phyloP scores from a whole-genome alignment of 2,888 invertebrate genomes.

The Drymonia ruficornis region DNA sequence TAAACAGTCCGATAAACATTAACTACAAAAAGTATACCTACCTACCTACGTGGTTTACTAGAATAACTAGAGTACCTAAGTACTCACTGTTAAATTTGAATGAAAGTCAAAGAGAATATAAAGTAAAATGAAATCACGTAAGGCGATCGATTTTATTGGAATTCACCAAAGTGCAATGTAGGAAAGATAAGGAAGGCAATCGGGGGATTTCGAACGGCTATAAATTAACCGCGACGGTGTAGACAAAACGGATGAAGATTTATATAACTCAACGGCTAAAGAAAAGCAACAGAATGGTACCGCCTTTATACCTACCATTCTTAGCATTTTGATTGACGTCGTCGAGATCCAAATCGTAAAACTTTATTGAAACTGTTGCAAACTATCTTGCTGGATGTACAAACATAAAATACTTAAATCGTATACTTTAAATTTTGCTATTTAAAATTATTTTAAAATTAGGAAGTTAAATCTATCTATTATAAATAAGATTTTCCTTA shows the following conservation, averaged over 20 bases:
- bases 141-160: conserved; percentile 26
- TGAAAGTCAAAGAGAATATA: too few species aligned
- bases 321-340: conserved; percentile 31
- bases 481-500: too few species aligned
- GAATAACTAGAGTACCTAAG: too few species aligned
- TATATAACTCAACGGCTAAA: conserved; percentile 44
- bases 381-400: background rate
- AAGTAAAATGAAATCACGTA: too few species aligned
- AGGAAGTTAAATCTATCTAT: background rate
- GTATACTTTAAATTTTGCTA: background rate
- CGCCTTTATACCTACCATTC: conserved; percentile 25
- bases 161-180: conserved; percentile 19
- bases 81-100: too few species aligned
- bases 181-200: conserved; percentile 32
- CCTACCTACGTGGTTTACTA: too few species aligned
- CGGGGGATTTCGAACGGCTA: conserved; percentile 39
- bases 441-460: background rate
- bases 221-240: conserved; percentile 42
- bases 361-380: conserved; percentile 12
- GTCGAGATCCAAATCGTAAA: conserved; percentile 22
- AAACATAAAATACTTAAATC: background rate
- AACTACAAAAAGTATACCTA: too few species aligned
- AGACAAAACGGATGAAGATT: conserved; percentile 45
- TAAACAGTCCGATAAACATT: too few species aligned
- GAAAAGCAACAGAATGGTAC: conserved; percentile 15